Evolutionary conservation across 2,113 vertebrate species (phyloP).

Genomic region (Ceyx melanurus): DNA sequence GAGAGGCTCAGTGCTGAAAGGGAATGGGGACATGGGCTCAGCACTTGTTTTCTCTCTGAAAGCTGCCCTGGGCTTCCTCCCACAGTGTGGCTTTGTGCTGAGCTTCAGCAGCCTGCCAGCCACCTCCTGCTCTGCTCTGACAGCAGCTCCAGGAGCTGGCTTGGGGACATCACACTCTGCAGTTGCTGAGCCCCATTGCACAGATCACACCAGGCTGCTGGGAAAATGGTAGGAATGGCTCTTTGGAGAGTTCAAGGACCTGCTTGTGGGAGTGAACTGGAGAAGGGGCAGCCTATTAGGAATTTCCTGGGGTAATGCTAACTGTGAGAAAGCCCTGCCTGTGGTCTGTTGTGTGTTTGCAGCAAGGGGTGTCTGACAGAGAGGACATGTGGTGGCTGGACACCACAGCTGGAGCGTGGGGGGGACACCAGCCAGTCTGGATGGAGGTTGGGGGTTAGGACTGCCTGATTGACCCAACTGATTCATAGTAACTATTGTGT

Average conservation of each 20-base stretch:
- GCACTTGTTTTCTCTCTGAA: background rate
- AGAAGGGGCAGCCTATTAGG: background rate
- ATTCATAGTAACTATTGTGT: background rate
- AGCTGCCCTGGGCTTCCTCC: background rate
- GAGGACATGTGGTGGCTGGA: background rate
- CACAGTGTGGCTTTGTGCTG: background rate
- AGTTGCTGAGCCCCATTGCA: background rate
- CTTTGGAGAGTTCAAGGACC: background rate
- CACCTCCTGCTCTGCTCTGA: background rate
- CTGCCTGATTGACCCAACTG: background rate
- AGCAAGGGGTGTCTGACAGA: background rate
- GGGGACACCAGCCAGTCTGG: background rate
- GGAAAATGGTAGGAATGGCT: background rate
- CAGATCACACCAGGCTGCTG: background rate
- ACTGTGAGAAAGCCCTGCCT: background rate
- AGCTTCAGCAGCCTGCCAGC: background rate
- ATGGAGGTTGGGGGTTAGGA: background rate
- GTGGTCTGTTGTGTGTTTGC: background rate
- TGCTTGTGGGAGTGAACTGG: background rate
- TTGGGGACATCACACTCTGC: background rate
- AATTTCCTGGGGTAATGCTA: background rate
- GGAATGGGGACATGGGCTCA: background rate
- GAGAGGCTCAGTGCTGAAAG: background rate
- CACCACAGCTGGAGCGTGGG: background rate
- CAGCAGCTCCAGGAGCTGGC: background rate